Conservation (phyloP, 2,888 invertebrate species). For the Coelinius sp. region DNA sequence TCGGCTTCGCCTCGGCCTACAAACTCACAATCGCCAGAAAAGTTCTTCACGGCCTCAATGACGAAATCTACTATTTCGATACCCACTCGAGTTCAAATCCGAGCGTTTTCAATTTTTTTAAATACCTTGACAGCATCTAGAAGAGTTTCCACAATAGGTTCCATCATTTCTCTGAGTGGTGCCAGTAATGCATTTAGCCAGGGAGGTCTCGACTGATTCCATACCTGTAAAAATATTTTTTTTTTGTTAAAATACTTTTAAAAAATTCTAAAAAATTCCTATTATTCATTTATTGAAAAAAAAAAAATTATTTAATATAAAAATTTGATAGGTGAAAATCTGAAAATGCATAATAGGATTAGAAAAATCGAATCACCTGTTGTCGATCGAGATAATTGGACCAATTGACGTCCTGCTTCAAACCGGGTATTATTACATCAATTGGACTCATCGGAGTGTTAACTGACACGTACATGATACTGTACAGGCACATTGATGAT, state of each 20-base stretch:
- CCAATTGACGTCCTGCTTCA: conserved; percentile 79
- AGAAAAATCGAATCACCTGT: conserved; percentile 73
- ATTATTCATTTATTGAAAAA: background rate
- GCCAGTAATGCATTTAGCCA: conserved; percentile 83
- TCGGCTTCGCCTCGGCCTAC: too few species aligned
- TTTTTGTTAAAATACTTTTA: background rate
- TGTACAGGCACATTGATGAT: conserved; percentile 76
- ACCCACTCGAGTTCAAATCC: too few species aligned
- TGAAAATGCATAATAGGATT: too few species aligned
- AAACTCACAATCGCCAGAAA: too few species aligned
- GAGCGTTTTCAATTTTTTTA: background rate
- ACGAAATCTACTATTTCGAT: too few species aligned
- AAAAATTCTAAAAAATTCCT: too few species aligned
- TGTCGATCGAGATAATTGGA: conserved; percentile 82
- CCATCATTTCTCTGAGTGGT: conserved; percentile 76
- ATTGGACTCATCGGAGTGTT: conserved; percentile 75
- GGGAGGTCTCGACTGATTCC: conserved; percentile 85
- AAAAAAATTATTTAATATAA: background rate
- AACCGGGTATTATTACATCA: conserved; percentile 76
- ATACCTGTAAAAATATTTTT: conserved; percentile 74
- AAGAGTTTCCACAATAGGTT: conserved; percentile 78
- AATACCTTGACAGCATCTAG: conserved; percentile 76
- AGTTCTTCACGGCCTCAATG: too few species aligned
- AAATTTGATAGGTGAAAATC: too few species aligned
- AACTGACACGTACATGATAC: conserved; percentile 77